Evolutionary conservation across 2,888 invertebrate species (phyloP), one percentile per base, ranked within the genome.

Genomic region (Fissipunctia ypsillon): DNA sequence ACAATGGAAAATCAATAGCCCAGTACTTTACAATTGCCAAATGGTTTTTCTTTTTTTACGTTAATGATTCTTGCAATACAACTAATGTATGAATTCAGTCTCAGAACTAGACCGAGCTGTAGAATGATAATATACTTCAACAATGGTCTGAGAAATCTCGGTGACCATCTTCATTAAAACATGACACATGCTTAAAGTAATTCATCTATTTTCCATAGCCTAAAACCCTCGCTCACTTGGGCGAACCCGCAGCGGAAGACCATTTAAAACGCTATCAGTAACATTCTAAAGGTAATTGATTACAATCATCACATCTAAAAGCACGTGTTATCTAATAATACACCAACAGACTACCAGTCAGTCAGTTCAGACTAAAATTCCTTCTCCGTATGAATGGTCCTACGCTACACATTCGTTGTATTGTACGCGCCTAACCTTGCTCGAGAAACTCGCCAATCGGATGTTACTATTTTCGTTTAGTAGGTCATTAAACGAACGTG

Each of bases 401-500:
- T 76, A 79, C 64, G 81, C 74, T 63, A 68, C 78, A 88, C 91
- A 86, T 90, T 85, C 89, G 90, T 76, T 69, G 79, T 91, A 78
- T 89, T 90, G 88, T 69, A 81, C 87, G 90, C 90, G 74, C 90
- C 77, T 88, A 92, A 92, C 92, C 93, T 93, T 93, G 93, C 88
- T 52, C 84, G 83, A 86, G 88, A 86, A 87, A 84, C 89, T 88
- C 89, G 92, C 91, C 92, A 91, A 92, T 93, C 91, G 92, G 90
- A 91, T 91, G 92, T 87, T 86, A 88, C 93, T 91, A 92, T 93
- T 92, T 92, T 91, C 88, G 93, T 93, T 92, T 91, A 93, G 89
- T 93, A 91, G 94, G 92, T 94, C 94, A 92, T 94, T 94, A 93
- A 91, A 93, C 94, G 92, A 84, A 85, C 88, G 80, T 80, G 80